A percentile compares a stretch with the other conserved stretches of the same genome.
phyloP scores from a whole-genome alignment of 2,797 vertebrate genomes.

The Spinus pinus region DNA sequence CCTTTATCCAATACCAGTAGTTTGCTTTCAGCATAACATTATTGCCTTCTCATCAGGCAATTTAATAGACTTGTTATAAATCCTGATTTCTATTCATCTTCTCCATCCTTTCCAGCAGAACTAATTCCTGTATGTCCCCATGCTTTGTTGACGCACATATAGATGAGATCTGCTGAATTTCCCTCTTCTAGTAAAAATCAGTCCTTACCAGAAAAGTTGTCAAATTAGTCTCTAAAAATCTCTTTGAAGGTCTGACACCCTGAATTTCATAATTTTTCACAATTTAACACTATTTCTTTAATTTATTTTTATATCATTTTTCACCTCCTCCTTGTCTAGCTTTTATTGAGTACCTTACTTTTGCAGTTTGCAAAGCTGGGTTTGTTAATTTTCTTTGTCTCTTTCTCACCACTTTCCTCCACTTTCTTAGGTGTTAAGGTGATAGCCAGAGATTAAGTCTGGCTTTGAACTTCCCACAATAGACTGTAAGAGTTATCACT shows the following conservation, averaged over 20 bases:
- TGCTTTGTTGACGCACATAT: not conserved
- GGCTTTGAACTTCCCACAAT: not conserved
- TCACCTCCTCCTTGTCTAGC: not conserved
- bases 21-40: not conserved
- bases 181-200: not conserved
- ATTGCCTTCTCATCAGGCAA: not conserved
- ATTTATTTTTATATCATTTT: not conserved
- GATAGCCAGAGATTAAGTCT: not conserved
- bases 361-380: not conserved
- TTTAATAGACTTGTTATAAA: not conserved
- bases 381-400: not conserved
- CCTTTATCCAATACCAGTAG: not conserved
- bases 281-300: not conserved
- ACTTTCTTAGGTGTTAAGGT: not conserved
- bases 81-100: not conserved
- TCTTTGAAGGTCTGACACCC: not conserved
- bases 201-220: not conserved
- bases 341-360: not conserved
- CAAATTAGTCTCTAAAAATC: not conserved
- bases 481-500: not conserved
- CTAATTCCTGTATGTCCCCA: not conserved
- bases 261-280: not conserved
- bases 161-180: not conserved
- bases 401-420: not conserved
- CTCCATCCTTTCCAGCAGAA: not conserved